Conservation (phyloP, 2,797 vertebrate genomes). For the Chrosomus eos region DNA sequence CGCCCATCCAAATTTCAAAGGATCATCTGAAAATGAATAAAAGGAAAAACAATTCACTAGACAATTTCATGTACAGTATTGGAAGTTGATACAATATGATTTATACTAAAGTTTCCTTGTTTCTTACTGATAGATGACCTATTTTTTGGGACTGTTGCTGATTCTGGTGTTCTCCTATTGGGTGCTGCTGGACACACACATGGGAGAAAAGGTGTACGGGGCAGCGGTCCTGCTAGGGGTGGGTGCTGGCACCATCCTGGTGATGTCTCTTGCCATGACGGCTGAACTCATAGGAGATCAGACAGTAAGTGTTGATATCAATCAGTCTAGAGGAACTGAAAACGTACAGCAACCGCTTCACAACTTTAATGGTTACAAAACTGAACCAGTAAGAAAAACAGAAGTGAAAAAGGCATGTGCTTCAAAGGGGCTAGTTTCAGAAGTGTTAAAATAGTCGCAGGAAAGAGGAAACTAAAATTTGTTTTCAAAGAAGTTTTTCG, state of each 20-base stretch:
- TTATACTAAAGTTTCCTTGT: conserved; percentile 14
- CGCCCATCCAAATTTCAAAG: background rate
- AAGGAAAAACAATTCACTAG: too few species aligned
- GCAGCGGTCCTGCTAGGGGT: conserved; percentile 83
- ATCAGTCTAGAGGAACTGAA: background rate
- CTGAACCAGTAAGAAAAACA: background rate
- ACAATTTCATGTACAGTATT: background rate
- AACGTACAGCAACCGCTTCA: background rate
- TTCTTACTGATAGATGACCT: conserved; percentile 81
- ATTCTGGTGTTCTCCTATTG: conserved; percentile 89
- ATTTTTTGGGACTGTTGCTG: conserved; percentile 87
- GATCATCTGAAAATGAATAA: background rate
- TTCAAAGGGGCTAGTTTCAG: background rate
- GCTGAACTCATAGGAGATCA: conserved; percentile 91
- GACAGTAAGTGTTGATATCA: conserved; percentile 77
- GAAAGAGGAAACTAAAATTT: too few species aligned
- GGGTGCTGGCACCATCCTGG: conserved; percentile 89
- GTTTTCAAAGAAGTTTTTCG: background rate
- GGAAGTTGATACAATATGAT: background rate
- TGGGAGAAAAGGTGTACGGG: conserved; percentile 81
- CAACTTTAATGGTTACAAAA: background rate
- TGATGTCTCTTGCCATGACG: conserved; percentile 94
- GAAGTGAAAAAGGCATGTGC: conserved; percentile 9
- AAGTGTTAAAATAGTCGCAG: background rate
- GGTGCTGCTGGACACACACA: conserved; percentile 78